Base-by-base conservation (phyloP, 2,797 vertebrate species). In the Thamnophis elegans region DNA sequence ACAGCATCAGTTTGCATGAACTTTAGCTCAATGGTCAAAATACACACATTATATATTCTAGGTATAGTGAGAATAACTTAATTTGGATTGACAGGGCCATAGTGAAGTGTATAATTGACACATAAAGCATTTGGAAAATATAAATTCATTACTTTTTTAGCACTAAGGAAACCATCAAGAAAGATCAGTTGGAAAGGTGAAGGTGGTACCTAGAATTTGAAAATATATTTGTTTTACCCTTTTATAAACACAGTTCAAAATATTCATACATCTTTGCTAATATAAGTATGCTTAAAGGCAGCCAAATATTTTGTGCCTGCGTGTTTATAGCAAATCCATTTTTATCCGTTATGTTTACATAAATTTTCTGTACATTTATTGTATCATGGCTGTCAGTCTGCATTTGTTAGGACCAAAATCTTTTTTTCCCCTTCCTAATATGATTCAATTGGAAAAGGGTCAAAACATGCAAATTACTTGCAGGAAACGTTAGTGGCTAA, bases 291-390 rank as follows among this genome's bases (percentile, higher is more conserved):
- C 93, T 96, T 97, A 95, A 95, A 96, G 95, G 62, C 94, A 96
- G 95, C 94, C 93, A 94, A 93, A 82, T 90, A 93, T 96, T 96
- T 95, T 94, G 93, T 95, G 92, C 89, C 91, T 96, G 95, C 92
- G 78, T 96, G 94, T 96, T 96, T 96, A 95, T 93, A 95, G 94
- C 96, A 95, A 95, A 96, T 96, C 95, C 94, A 95, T 96, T 95
- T 94, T 96, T 94, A 96, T 95, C 95, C 95, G 93, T 94, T 0
- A 0, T 95, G 94, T 94, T 95, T 95, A 95, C 93, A 96, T 96
- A 96, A 95, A 95, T 96, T 95, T 95, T 96, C 96, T 92, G 95
- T 94, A 96, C 95, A 92, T 96, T 96, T 95, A 93, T 92, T 90
- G 92, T 96, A 89, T 92, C 94, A 95, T 95, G 95, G 94, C 94